phyloP scores from a whole-genome alignment of 2,797 vertebrate genomes.

The Macroramphosus scolopax region DNA sequence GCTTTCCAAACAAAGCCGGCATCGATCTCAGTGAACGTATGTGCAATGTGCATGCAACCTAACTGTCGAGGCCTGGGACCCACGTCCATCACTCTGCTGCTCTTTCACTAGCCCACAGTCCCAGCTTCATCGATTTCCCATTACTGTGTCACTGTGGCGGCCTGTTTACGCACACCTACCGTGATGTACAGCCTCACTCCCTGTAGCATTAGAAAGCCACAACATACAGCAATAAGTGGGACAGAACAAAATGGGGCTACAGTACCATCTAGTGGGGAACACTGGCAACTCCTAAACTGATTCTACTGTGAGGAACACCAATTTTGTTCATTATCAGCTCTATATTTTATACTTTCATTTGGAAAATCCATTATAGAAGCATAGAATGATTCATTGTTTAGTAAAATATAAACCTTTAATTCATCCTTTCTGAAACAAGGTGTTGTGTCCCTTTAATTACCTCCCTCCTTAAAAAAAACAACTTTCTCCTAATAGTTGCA shows the following conservation, averaged over 20 bases:
- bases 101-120: constrained; percentile 57
- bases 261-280: constrained; percentile 52
- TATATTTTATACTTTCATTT: no score
- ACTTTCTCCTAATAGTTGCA: no score
- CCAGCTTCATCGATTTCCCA: constrained; percentile 74
- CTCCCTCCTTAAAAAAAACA: no score
- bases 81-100: constrained; percentile 63
- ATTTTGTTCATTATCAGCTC: no score
- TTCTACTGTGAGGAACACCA: not conserved
- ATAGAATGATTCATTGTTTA: no score
- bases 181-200: constrained; percentile 67
- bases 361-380: no score
- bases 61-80: constrained; percentile 61
- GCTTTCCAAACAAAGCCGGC: constrained; percentile 55
- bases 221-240: not conserved
- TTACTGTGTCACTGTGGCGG: constrained; percentile 71
- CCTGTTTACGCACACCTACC: constrained; percentile 74
- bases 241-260: constrained; percentile 1
- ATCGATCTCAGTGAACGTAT: constrained; percentile 60
- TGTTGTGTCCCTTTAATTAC: no score
- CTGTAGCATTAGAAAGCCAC: constrained; percentile 35
- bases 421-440: no score
- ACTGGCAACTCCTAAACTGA: constrained; percentile 8
- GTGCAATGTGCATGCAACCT: constrained; percentile 66
- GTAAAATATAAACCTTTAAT: no score